Percentiles rank a stretch among this genome's conserved stretches.
Evolutionary conservation across 1,140 invertebrate genomes (phyloP).

Genomic region (Notospermus geniculatus): DNA sequence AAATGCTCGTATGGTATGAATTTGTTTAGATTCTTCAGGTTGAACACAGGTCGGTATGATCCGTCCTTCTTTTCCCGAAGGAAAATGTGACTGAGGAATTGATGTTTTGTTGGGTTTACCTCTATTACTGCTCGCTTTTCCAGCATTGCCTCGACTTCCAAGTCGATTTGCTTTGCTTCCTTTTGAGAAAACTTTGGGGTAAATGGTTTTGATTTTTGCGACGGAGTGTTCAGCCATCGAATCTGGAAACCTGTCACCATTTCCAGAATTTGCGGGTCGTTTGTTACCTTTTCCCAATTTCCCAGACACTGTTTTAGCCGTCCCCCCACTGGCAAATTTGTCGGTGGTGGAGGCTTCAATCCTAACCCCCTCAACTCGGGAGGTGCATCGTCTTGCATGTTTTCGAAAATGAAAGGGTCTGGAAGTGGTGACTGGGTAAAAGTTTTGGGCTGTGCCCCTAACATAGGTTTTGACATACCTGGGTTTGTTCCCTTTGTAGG

Average conservation of each 20-base stretch:
- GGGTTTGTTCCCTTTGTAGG: too few relatives aligned
- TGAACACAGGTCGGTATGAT: not conserved
- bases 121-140: not conserved
- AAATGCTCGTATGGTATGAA: not conserved
- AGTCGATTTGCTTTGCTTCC: constrained; percentile 1
- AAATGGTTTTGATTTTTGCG: not conserved
- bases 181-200: not conserved
- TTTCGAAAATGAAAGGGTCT: not conserved
- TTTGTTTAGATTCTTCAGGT: constrained; percentile 6
- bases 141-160: constrained; percentile 1
- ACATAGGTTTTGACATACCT: too few relatives aligned
- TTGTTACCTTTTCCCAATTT: constrained; percentile 2
- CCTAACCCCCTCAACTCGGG: too few relatives aligned
- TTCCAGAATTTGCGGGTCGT: not conserved
- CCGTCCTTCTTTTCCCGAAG: constrained; percentile 3
- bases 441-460: not conserved
- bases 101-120: not conserved
- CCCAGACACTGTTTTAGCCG: not conserved
- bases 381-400: not conserved
- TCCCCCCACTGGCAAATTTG: not conserved
- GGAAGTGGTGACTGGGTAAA: not conserved
- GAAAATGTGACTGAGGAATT: constrained; percentile 1
- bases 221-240: not conserved
- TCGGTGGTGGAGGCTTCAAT: not conserved
- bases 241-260: not conserved